These are phyloP conservation scores for Lasioglossum vierecki DNA, from an alignment of 2,888 invertebrate species.

Conservation along the genomic window DNA sequence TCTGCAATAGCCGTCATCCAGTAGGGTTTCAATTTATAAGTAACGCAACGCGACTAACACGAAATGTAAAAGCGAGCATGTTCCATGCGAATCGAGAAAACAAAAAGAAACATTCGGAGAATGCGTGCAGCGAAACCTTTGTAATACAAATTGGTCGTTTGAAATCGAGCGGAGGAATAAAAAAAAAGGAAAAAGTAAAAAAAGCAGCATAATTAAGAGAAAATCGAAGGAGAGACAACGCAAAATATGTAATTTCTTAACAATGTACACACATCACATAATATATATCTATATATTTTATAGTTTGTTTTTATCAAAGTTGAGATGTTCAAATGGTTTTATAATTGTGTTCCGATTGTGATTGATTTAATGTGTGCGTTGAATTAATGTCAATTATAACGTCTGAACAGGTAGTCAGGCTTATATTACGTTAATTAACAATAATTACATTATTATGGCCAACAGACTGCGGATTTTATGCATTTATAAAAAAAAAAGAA, in stretches of 20 bases:
- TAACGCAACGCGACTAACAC: background rate
- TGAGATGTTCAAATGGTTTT: slow-evolving; percentile 8
- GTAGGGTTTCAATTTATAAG: background rate
- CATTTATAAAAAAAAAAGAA: background rate
- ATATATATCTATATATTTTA: slow-evolving; percentile 3
- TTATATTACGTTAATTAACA: background rate
- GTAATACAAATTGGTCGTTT: slow-evolving; percentile 5
- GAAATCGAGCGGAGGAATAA: background rate
- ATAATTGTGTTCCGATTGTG: slow-evolving; percentile 1
- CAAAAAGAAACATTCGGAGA: background rate
- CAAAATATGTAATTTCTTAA: slow-evolving; percentile 2
- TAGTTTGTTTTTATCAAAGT: slow-evolving; percentile 2
- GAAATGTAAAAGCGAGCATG: background rate
- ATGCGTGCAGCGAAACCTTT: background rate
- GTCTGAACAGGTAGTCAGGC: background rate
- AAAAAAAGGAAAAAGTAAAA: background rate
- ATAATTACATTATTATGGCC: slow-evolving; percentile 9
- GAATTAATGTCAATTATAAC: background rate
- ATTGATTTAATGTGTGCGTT: background rate
- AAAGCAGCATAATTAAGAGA: slow-evolving; percentile 6
- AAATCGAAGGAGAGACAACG: slow-evolving; percentile 5
- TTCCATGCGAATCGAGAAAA: background rate
- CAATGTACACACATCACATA: background rate
- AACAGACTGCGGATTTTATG: slow-evolving; percentile 15
- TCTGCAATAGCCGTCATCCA: background rate